phyloP scores from a whole-genome alignment of 1,140 invertebrate genomes.

The Zaprionus taronus region DNA sequence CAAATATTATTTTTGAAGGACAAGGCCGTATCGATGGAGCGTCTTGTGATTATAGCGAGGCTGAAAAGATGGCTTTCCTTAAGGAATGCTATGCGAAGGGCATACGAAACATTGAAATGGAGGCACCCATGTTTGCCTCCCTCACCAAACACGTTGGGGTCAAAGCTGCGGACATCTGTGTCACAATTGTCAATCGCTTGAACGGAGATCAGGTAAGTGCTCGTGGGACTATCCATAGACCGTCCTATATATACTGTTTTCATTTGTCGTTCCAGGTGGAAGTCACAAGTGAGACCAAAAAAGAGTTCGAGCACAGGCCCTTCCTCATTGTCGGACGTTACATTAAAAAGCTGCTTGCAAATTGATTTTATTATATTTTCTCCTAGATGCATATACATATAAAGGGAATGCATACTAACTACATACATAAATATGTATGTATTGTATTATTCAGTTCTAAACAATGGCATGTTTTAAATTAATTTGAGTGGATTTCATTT shows the following conservation, averaged over 20 bases:
- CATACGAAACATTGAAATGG: constrained; percentile 99
- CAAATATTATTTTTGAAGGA: constrained; percentile 82
- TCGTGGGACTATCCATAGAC: background rate
- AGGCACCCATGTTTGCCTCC: constrained; percentile 95
- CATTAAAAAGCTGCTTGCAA: constrained; percentile 45
- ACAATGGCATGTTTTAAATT: background rate
- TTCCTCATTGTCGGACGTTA: constrained; percentile 64
- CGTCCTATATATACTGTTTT: background rate
- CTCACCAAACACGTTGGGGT: constrained; percentile 94
- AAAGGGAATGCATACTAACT: background rate
- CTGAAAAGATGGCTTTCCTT: constrained; percentile 92
- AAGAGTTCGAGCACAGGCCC: constrained; percentile 67
- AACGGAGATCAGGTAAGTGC: constrained; percentile 94
- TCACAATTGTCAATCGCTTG: constrained; percentile 94
- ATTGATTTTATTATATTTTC: background rate
- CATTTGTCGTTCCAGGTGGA: constrained; percentile 35
- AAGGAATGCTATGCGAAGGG: constrained; percentile 87
- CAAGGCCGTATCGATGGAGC: constrained; percentile 97
- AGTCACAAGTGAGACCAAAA: constrained; percentile 58
- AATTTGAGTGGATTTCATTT: background rate
- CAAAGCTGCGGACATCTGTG: constrained; percentile 95
- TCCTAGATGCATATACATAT: background rate
- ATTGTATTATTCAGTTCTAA: constrained; percentile 1
- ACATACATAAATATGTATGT: background rate
- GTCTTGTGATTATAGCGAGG: constrained; percentile 92